phyloP scores from a whole-genome alignment of 2,888 invertebrate species.

The Hyposoter didymator region DNA sequence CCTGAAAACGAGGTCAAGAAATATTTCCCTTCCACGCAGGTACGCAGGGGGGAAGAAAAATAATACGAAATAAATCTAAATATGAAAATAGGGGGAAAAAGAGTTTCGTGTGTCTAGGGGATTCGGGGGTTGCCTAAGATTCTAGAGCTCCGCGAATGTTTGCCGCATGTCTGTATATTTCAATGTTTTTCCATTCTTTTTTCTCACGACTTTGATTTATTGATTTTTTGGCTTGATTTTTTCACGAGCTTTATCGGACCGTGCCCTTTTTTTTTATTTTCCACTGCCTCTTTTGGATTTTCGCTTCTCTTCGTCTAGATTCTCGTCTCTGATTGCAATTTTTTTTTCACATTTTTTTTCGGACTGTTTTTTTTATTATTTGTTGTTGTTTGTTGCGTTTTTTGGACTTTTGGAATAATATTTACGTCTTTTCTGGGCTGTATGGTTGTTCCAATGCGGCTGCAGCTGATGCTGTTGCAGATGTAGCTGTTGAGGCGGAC shows the following conservation, averaged over 20 bases:
- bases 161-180: constrained; percentile 81
- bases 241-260: constrained; percentile 16
- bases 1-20: constrained; percentile 59
- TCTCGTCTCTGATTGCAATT: background rate
- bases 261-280: constrained; percentile 26
- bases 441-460: constrained; percentile 85
- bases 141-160: constrained; percentile 80
- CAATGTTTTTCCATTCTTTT: background rate
- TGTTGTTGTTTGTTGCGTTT: constrained; percentile 64
- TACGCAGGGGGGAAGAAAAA: background rate
- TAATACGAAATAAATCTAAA: constrained; percentile 2
- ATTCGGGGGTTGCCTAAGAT: constrained; percentile 37
- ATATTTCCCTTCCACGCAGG: constrained; percentile 39
- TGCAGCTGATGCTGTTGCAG: constrained; percentile 84
- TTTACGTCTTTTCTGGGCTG: constrained; percentile 85
- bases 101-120: constrained; percentile 3
- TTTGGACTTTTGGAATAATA: constrained; percentile 77
- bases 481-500: constrained; percentile 85
- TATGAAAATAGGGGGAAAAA: background rate
- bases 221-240: constrained; percentile 10
- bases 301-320: constrained; percentile 60
- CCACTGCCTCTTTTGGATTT: background rate
- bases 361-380: background rate
- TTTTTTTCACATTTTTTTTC: background rate
- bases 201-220: background rate